phyloP scores from a whole-genome alignment of 2,113 vertebrate species.

The Nyctibius bracteatus region DNA sequence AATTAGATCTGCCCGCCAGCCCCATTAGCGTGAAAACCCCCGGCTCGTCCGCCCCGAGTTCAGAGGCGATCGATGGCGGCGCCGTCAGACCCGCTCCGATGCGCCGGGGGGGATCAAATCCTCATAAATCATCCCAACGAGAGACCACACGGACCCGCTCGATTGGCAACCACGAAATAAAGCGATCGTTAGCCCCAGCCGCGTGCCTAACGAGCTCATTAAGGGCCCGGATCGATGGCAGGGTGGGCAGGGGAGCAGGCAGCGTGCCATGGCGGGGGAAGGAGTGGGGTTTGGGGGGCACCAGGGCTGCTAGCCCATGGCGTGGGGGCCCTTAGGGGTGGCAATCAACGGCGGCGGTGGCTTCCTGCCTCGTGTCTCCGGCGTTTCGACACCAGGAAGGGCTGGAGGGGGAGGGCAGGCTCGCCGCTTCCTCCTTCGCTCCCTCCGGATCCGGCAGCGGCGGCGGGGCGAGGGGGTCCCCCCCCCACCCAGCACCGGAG shows the following conservation, averaged over 20 bases:
- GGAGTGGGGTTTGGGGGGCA: not conserved
- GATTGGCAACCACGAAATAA: not conserved
- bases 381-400: constrained; percentile 28
- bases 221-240: not conserved
- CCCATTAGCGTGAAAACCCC: not conserved
- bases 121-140: not conserved
- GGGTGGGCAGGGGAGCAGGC: not conserved
- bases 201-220: not conserved
- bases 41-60: not conserved
- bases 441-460: not conserved
- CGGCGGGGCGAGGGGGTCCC: not conserved
- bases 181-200: not conserved
- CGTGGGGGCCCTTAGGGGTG: not conserved
- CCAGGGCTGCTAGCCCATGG: not conserved
- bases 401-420: constrained; percentile 9
- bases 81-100: not conserved
- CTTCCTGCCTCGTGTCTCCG: not conserved
- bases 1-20: not conserved
- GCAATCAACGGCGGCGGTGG: not conserved
- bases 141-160: not conserved
- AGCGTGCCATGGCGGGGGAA: not conserved
- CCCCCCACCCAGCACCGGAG: not conserved
- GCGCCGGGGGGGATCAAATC: not conserved
- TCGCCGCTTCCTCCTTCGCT: constrained; percentile 6
- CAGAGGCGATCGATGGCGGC: not conserved